Evolutionary conservation across 2,888 invertebrate species (phyloP), one percentile per base, ranked within the genome.

Genomic region (Villa cingulata): DNA sequence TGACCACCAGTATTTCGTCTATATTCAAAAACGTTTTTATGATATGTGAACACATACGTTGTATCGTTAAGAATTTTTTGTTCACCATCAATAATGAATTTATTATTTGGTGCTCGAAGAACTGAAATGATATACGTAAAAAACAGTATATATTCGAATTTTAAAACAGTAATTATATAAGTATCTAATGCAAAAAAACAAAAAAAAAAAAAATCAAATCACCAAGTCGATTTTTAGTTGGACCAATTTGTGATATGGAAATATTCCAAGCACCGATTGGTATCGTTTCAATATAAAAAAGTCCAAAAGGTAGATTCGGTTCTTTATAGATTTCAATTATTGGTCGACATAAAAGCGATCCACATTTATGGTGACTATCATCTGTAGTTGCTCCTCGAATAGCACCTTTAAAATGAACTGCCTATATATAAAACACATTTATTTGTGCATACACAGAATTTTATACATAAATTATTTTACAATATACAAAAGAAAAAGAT

Each of bases 201-300:
- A 23, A 23, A 23, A 23, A 6, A n/a, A n/a, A n/a, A 23, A 23
- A 4, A 17, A 37, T 36, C 38, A n/a, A n/a, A n/a, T 72, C 69
- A 90, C 91, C 90, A 59, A 91, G 75, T 62, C 83, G 81, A 68
- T 91, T 91, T 49, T 80, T 78, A 59, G 83, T 86, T 58, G 80
- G 74, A 43, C 80, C 76, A 51, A 86, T 71, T 66, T 90, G 88
- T 39, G 84, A 82, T 56, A 91, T 78, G 62, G 86, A 83, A 51
- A 92, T 76, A 59, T 86, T 82, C 71, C 88, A 88, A 37, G 91
- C 87, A 15, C 89, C 89, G 51, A 77, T 74, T 1, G 90, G 90
- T 46, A 92, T 79, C 37, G 82, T 84, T 6, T 86, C 80, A 43
- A 92, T 80, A 57, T 81, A 74, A 50, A 87, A 84, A 70, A 90